Base-by-base conservation (phyloP, 2,113 vertebrate species). In the Zosterops lateralis region DNA sequence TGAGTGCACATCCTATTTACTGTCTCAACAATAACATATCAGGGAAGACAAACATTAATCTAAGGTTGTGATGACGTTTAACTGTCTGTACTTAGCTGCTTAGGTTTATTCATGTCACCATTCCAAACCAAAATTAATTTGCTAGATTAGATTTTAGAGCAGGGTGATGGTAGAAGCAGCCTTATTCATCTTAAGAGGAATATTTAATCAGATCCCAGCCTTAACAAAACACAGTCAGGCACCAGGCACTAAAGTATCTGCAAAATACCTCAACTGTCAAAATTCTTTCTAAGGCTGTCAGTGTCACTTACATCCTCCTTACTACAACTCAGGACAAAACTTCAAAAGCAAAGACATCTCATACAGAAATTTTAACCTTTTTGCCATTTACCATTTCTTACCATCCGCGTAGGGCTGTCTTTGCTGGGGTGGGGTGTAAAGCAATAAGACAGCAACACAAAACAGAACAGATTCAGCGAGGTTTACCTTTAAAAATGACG, bases 401-500 rank as follows among this genome's bases (percentile, higher is more conserved):
- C 45, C 7, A n/a, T 12, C n/a, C 28, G 4, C 1, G 3, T 1
- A 10, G 10, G 7, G 32, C 2, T 38, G 19, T 1, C 61, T 80
- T 36, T 38, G 9, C 50, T 24, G 34, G 21, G 11, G 19, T 5
- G 13, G 5, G 6, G 3, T 12, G n/a, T 77, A 40, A 53, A 93
- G 31, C 1, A 17, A 1, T 15, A 53, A n/a, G 3, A 50, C 14
- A 82, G 50, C 22, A 74, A 38, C 32, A 56, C 0, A 0, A 50
- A 70, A 8, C 9, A 42, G 48, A 57, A n/a, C 10, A 53, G 32
- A 71, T 17, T 24, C 14, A 40, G 3, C 6, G 17, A 77, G 67
- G 9, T 42, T 58, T 97, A 98, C 99, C 99, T 98, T 98, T 99
- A 75, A 99, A 97, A 90, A 99, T 97, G 40, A 99, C 81, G 20